phyloP scores from a whole-genome alignment of 2,113 vertebrate species.

The Callithrix jacchus region DNA sequence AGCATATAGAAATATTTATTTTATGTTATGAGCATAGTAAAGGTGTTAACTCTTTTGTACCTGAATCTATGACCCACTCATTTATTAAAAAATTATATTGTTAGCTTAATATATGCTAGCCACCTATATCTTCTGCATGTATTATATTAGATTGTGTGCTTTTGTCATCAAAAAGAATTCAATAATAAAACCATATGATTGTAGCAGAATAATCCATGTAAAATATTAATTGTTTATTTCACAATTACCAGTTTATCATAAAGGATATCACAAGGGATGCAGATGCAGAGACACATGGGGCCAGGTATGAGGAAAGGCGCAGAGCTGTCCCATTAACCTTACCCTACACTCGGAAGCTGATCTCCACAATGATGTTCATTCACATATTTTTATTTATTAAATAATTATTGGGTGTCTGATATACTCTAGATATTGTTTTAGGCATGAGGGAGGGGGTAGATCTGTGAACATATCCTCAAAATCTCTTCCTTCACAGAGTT shows the following conservation, averaged over 20 bases:
- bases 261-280: neutral
- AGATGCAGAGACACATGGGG: neutral
- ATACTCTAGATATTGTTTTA: neutral
- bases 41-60: neutral
- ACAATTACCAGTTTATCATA: neutral
- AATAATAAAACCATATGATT: neutral
- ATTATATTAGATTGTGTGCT: neutral
- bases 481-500: neutral
- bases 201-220: neutral
- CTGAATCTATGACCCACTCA: neutral
- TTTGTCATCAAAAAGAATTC: neutral
- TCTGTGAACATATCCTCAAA: neutral
- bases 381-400: neutral
- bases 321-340: neutral
- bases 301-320: neutral
- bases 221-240: neutral
- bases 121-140: neutral
- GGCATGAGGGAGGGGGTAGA: neutral
- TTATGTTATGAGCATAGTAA: neutral
- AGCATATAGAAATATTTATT: neutral
- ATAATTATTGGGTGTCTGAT: neutral
- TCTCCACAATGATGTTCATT: neutral
- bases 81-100: neutral
- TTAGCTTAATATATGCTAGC: neutral
- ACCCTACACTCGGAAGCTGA: neutral